Evolutionary conservation across 2,113 vertebrate species (phyloP).

Genomic region (Thalassoma bifasciatum): DNA sequence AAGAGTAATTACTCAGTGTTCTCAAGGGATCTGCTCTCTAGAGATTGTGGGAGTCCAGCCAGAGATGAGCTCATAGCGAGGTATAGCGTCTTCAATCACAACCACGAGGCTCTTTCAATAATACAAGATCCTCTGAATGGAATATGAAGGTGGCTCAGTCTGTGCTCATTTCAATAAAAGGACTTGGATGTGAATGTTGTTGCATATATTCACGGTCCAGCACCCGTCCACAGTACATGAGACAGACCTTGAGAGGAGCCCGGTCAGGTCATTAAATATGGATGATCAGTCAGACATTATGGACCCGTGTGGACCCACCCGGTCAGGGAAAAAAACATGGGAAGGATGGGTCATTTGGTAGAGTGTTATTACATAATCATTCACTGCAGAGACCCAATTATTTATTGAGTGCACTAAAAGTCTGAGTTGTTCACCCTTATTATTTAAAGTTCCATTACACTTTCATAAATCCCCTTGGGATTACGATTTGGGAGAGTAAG

Average conservation of each 20-base stretch:
- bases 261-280: slow-evolving; percentile 59
- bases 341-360: background rate
- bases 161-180: slow-evolving; percentile 25
- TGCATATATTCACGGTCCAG: slow-evolving; percentile 2
- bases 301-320: slow-evolving; percentile 33
- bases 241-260: slow-evolving; percentile 7
- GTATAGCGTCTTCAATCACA: slow-evolving; percentile 19
- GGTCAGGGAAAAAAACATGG: background rate
- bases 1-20: slow-evolving; percentile 46
- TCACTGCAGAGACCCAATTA: background rate
- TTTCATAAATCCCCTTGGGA: too few relatives aligned
- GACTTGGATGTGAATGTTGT: background rate
- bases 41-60: slow-evolving; percentile 44
- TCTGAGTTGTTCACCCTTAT: too few relatives aligned
- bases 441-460: too few relatives aligned
- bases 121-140: slow-evolving; percentile 29
- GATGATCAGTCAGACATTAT: slow-evolving; percentile 42
- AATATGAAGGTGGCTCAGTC: slow-evolving; percentile 33
- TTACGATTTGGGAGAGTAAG: too few relatives aligned
- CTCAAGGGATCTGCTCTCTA: slow-evolving; percentile 44
- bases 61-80: slow-evolving; percentile 20
- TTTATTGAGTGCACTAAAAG: too few relatives aligned
- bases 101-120: slow-evolving; percentile 12
- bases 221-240: background rate
- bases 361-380: background rate